Evolutionary conservation across 2,797 vertebrate species (phyloP).

Genomic region (Sebastes steindachneri): DNA sequence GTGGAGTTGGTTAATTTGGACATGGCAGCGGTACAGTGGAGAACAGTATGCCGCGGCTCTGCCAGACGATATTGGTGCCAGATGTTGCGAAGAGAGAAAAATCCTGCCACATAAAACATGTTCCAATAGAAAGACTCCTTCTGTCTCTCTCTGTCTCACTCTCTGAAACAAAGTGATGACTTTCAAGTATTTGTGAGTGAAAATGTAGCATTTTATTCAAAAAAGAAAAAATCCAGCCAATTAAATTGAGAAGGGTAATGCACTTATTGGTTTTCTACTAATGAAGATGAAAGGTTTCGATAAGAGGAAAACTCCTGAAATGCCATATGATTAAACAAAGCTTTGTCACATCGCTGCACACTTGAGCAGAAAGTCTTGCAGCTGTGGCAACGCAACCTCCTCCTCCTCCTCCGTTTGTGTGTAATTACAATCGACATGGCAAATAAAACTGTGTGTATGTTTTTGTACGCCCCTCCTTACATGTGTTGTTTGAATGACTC

Average conservation of each 20-base stretch:
- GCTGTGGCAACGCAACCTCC: slow-evolving; percentile 23
- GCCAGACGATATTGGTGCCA: slow-evolving; percentile 88
- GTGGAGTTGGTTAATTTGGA: slow-evolving; percentile 86
- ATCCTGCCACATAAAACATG: slow-evolving; percentile 85
- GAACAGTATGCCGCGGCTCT: slow-evolving; percentile 78
- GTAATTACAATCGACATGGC: slow-evolving; percentile 51
- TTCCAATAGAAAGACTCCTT: slow-evolving; percentile 78
- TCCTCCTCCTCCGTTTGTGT: slow-evolving; percentile 32
- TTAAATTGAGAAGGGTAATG: slow-evolving; percentile 55
- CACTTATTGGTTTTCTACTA: slow-evolving; percentile 14
- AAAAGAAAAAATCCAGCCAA: slow-evolving; percentile 47
- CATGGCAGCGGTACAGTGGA: slow-evolving; percentile 86
- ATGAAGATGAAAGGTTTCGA: slow-evolving; percentile 25
- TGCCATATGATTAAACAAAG: background rate
- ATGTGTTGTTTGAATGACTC: slow-evolving; percentile 75
- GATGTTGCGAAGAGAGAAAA: slow-evolving; percentile 85
- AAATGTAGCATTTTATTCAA: slow-evolving; percentile 53
- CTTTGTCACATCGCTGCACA: background rate
- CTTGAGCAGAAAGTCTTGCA: slow-evolving; percentile 7
- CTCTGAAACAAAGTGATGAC: slow-evolving; percentile 69
- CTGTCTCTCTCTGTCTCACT: slow-evolving; percentile 40
- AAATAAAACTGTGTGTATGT: slow-evolving; percentile 43
- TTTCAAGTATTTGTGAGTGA: slow-evolving; percentile 71
- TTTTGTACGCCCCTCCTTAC: slow-evolving; percentile 38
- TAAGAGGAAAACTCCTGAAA: slow-evolving; percentile 1